A percentile compares a stretch with the other conserved stretches of the same genome.
phyloP scores from a whole-genome alignment of 2,797 vertebrate species.

The Falco berigora region DNA sequence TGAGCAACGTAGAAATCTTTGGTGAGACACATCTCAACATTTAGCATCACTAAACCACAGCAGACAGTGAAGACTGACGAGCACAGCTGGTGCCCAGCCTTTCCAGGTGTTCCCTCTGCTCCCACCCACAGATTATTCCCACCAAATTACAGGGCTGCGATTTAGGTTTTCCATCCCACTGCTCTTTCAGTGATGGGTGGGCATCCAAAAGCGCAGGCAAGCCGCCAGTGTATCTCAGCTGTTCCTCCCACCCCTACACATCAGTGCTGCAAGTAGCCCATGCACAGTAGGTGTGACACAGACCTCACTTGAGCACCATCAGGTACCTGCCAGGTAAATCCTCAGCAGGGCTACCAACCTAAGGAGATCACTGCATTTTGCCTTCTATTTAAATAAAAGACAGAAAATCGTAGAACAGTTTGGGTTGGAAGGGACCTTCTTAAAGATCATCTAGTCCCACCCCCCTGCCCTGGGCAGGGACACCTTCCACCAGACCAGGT shows the following conservation, averaged over 20 bases:
- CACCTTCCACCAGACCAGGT: too few relatives aligned
- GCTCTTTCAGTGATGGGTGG: neutral
- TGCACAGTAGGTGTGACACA: neutral
- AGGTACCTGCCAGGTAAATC: neutral
- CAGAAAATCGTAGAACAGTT: neutral
- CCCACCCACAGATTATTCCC: neutral
- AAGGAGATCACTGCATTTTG: neutral
- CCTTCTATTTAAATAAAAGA: neutral
- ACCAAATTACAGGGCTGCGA: neutral
- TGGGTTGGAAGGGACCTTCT: too few relatives aligned
- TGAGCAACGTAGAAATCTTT: fast-evolving
- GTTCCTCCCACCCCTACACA: neutral
- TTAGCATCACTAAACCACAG: neutral
- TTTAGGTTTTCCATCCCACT: neutral
- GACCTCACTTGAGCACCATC: fast-evolving
- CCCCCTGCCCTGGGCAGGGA: too few relatives aligned
- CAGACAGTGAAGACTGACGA: fast-evolving
- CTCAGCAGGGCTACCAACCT: neutral
- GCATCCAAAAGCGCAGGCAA: fast-evolving
- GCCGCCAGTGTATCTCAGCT: neutral
- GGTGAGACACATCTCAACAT: fast-evolving
- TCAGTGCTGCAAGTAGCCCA: fast-evolving
- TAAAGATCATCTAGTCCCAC: too few relatives aligned
- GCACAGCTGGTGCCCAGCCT: neutral
- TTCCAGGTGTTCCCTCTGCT: neutral